phyloP scores from a whole-genome alignment of 2,888 invertebrate species.

The Coleophora deauratella region DNA sequence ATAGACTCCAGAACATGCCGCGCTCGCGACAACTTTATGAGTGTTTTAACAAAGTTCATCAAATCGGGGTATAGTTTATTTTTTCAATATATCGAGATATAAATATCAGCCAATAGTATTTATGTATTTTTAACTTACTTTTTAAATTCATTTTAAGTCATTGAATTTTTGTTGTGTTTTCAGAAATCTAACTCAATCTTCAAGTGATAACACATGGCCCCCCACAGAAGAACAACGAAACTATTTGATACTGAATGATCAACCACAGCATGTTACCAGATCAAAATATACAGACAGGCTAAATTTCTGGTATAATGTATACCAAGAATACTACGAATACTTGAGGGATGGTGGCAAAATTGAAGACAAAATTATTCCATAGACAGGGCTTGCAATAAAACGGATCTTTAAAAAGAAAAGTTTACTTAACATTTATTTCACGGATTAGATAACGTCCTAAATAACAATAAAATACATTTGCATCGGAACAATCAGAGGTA shows the following conservation, averaged over 20 bases:
- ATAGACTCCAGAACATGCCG: slow-evolving; percentile 13
- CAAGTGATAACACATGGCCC: not conserved
- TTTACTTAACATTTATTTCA: too few species aligned
- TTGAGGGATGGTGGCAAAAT: slow-evolving; percentile 14
- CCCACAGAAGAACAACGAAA: slow-evolving; percentile 11
- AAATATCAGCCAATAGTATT: too few species aligned
- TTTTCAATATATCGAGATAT: too few species aligned
- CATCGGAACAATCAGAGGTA: slow-evolving; percentile 1
- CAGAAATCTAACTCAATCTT: slow-evolving; percentile 1
- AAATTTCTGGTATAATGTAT: slow-evolving; percentile 25
- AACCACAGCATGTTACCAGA: slow-evolving; percentile 7
- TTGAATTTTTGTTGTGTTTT: not conserved
- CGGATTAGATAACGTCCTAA: too few species aligned
- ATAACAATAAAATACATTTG: too few species aligned
- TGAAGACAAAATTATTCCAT: slow-evolving; percentile 5
- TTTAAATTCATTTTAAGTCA: too few species aligned
- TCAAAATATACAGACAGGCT: slow-evolving; percentile 11
- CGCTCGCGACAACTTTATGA: slow-evolving; percentile 16
- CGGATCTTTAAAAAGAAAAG: too few species aligned
- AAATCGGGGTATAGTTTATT: slow-evolving; percentile 22
- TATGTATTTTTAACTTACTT: too few species aligned
- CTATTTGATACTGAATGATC: slow-evolving; percentile 22
- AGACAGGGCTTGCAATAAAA: not conserved
- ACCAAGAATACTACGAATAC: slow-evolving; percentile 20
- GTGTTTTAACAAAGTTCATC: slow-evolving; percentile 21